Evolutionary conservation across 2,113 vertebrate species (phyloP).

Genomic region (Varanus komodoensis): DNA sequence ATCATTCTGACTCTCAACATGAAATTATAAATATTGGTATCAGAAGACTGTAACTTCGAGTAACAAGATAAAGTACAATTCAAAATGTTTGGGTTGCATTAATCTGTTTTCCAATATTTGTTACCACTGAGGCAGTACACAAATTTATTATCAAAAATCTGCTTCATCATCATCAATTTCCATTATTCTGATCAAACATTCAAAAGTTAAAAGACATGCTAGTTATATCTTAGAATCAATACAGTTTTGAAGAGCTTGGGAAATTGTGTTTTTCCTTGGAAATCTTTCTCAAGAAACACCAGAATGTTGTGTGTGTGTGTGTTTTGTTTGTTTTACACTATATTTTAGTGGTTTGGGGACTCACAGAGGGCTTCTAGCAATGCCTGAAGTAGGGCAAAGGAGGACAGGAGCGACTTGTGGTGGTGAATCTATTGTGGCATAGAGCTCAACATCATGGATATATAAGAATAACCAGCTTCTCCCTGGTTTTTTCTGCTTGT

Average conservation of each 20-base stretch:
- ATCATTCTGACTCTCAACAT: not conserved
- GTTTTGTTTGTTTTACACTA: too few relatives aligned
- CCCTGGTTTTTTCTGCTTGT: too few relatives aligned
- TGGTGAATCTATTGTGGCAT: too few relatives aligned
- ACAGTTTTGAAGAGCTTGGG: not conserved
- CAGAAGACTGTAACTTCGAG: not conserved
- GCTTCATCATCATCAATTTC: not conserved
- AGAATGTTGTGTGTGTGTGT: not conserved
- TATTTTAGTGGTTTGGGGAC: not conserved
- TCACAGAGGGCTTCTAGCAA: not conserved
- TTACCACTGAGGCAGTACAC: not conserved
- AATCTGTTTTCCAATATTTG: not conserved
- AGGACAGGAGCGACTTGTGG: too few relatives aligned
- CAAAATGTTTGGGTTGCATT: constrained; percentile 25
- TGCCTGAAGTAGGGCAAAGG: not conserved
- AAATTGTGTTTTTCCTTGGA: not conserved
- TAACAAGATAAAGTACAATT: constrained; percentile 10
- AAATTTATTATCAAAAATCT: constrained; percentile 9
- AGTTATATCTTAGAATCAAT: not conserved
- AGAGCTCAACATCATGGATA: too few relatives aligned
- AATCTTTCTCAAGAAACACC: not conserved
- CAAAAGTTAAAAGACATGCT: not conserved
- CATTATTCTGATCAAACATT: constrained; percentile 19
- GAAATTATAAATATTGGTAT: constrained; percentile 9
- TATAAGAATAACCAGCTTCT: too few relatives aligned